A percentile compares a stretch with the other conserved stretches of the same genome.
phyloP scores from a whole-genome alignment of 2,888 invertebrate genomes.

The Philhelius pedissequus region DNA sequence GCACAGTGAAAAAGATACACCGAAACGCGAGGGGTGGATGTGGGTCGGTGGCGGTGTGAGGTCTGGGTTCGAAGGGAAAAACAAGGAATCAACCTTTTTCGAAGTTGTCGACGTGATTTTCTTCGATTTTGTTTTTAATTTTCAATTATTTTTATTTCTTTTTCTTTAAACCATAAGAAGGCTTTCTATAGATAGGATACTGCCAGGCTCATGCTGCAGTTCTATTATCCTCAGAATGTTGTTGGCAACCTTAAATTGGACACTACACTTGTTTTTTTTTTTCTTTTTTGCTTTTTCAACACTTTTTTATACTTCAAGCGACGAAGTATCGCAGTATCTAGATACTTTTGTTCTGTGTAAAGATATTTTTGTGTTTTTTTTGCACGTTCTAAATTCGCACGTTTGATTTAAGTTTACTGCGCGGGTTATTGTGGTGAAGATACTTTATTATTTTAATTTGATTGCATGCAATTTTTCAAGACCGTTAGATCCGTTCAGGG shows the following conservation, averaged over 20 bases:
- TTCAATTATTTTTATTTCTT: conserved; percentile 34
- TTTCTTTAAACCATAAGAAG: conserved; percentile 55
- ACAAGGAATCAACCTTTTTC: conserved; percentile 53
- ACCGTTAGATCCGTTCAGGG: conserved; percentile 28
- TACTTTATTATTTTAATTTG: conserved; percentile 17
- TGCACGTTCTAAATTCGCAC: background rate
- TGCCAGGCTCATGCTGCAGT: conserved; percentile 28
- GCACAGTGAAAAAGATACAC: conserved; percentile 54
- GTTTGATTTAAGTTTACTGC: conserved; percentile 27
- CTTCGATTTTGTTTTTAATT: conserved; percentile 16
- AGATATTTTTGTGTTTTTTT: conserved; percentile 21
- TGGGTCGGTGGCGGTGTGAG: conserved; percentile 26
- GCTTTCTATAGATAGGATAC: background rate
- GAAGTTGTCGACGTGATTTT: conserved; percentile 55
- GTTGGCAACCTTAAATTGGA: conserved; percentile 51
- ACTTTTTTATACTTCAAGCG: conserved; percentile 48
- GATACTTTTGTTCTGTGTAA: conserved; percentile 5
- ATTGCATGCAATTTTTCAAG: background rate
- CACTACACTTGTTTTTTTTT: background rate
- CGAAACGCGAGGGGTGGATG: conserved; percentile 23
- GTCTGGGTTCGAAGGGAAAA: conserved; percentile 39
- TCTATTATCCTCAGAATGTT: conserved; percentile 47
- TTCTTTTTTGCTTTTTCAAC: conserved; percentile 1
- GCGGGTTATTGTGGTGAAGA: conserved; percentile 11
- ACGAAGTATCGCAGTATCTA: conserved; percentile 14